Evolutionary conservation across 2,113 vertebrate species (phyloP).

Genomic region (Caracal caracal): DNA sequence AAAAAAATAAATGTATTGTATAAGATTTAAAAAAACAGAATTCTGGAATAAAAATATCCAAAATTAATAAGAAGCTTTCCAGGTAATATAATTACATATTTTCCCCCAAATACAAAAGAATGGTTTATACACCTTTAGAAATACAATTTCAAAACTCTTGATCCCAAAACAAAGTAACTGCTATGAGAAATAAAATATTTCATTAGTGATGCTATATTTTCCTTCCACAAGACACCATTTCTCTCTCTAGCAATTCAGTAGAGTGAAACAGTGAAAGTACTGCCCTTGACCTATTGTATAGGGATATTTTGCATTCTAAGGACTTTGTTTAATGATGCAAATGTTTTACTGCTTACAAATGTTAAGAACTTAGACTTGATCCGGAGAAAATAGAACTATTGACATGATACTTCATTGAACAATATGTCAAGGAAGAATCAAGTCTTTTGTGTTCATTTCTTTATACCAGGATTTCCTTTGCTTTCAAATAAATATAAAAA

Average conservation of each 20-base stretch:
- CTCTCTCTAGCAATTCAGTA: constrained; percentile 68
- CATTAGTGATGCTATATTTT: constrained; percentile 77
- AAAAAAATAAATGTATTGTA: too few relatives aligned
- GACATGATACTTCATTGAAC: constrained; percentile 48
- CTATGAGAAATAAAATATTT: constrained; percentile 74
- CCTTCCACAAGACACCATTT: constrained; percentile 67
- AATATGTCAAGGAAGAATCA: neutral
- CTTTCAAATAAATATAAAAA: neutral
- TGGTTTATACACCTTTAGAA: constrained; percentile 16
- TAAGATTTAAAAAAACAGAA: neutral
- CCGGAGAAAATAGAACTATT: constrained; percentile 57
- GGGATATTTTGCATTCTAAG: neutral
- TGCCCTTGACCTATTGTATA: neutral
- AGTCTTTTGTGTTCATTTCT: neutral
- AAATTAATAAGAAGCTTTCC: neutral
- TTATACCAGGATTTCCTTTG: neutral
- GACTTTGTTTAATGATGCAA: constrained; percentile 48
- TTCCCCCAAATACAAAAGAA: neutral
- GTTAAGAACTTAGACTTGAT: constrained; percentile 52
- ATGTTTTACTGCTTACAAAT: neutral
- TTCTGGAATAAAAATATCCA: constrained; percentile 21
- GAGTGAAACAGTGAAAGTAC: constrained; percentile 58
- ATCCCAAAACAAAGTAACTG: constrained; percentile 72
- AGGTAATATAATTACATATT: neutral
- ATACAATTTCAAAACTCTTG: neutral